Base-by-base conservation (phyloP, 2,888 invertebrate genomes). In the Nymphalis c-album region DNA sequence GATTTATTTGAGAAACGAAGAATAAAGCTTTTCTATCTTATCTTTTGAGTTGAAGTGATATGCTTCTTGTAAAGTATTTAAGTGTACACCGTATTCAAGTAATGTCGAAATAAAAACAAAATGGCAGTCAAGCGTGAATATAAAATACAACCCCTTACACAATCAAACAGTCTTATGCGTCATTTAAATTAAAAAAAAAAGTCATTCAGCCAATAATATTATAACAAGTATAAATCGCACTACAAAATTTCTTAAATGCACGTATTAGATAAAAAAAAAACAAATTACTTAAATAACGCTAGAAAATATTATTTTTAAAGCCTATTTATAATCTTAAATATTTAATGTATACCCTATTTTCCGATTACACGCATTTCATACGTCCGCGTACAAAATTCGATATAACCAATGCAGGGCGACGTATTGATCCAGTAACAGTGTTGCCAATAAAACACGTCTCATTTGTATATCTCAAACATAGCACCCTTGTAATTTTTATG, bases 151-250 rank as follows among this genome's bases (percentile, higher is more conserved):
- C 79, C 6, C 79, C 82, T 84, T 85, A 86, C 83, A 74, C 87
- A 83, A 83, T 82, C 85, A 80, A 84, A 85, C 90, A 90, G 90
- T 90, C 90, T 90, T 89, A 86, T 88, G 76, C 77, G 82, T 86
- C 81, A 80, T 74, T 80, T 80, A 78, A 85, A 83, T 77, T 81
- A 85, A 55, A 51, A 4, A 50, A n/a, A 51, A 51, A 51, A 40
- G 76, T 75, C 79, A 80, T 80, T 76, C 79, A 79, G 80, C 79
- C 76, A 73, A 75, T 69, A 71, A 71, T 50, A 61, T 73, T 77
- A 73, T 75, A 81, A 80, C 77, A 77, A 78, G 79, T 77, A 75
- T 59, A 73, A 76, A 77, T 74, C 75, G 74, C 75, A 74, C 71
- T 71, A 75, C 74, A 78, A 66, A 71, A n/a, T 53, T 31, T 74